Base-by-base conservation (phyloP, 2,797 vertebrate genomes). In the Propithecus deckenii region DNA sequence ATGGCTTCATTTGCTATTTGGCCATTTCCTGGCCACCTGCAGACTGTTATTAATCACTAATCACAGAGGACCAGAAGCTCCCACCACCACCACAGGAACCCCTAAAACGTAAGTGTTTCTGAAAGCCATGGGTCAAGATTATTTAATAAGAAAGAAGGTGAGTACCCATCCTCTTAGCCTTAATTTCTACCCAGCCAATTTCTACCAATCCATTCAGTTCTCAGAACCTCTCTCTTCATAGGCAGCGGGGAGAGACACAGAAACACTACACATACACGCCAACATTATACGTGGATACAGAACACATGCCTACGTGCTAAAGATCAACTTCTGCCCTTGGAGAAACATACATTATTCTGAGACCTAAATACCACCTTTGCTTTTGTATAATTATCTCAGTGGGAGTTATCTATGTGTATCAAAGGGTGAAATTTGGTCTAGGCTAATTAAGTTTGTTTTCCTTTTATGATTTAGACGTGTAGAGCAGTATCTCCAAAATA, bases 401-500 rank as follows among this genome's bases (percentile, higher is more conserved):
- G 4, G 78, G 95, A 90, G 52, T 94, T 95, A 93, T 85, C 80
- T 97, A 32, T 55, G 89, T 83, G 41, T 86, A 95, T 96, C 78
- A 95, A 89, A 97, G 74, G 38, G 59, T 96, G 69, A 97, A 95
- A 92, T 96, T 95, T 86, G 32, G 52, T 91, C 90, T 92, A 93
- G 71, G 74, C 48, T 97, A 96, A 95, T 96, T 97, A 94, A 78
- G 55, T 85, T 90, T 97, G 81, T 92, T 97, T 88, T 94, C 61
- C 50, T 97, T 91, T 97, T 86, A 93, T 93, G 59, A 95, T 79
- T 90, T 76, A 93, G 83, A 72, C 41, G 48, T 5, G 17, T 72
- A 85, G 71, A 38, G 46, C 48, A 55, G 30, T 95, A 48, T 89
- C 93, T 93, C 7, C 7, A 71, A 38, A 20, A 0, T 96, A 10